Conservation (phyloP, 2,888 invertebrate genomes). For the Trichogramma evanescens region DNA sequence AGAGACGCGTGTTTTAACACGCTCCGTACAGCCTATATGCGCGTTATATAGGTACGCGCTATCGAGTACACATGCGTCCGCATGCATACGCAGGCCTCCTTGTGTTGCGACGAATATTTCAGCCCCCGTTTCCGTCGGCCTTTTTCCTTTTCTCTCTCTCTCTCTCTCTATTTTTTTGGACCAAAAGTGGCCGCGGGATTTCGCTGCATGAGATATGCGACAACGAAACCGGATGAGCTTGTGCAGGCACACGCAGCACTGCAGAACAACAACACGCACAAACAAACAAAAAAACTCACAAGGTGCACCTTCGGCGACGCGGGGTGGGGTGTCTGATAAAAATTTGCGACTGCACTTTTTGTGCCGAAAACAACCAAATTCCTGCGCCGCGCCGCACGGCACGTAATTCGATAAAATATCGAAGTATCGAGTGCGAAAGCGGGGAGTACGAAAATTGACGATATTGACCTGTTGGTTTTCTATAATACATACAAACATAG, state of each 20-base stretch:
- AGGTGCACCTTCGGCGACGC: background rate
- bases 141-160: background rate
- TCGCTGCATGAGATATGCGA: constrained; percentile 26
- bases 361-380: background rate
- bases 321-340: constrained; percentile 11
- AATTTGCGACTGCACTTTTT: constrained; percentile 11
- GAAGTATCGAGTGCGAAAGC: background rate
- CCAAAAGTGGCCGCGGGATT: constrained; percentile 22
- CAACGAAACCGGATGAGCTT: constrained; percentile 21
- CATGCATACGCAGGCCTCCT: too few relatives aligned
- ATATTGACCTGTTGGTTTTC: constrained; percentile 16
- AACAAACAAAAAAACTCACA: constrained; percentile 19
- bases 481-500: too few relatives aligned
- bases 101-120: too few relatives aligned
- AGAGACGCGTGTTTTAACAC: too few relatives aligned
- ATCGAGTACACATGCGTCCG: too few relatives aligned
- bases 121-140: background rate
- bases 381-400: too few relatives aligned
- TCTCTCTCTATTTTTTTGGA: too few relatives aligned
- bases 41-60: too few relatives aligned
- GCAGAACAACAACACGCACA: background rate
- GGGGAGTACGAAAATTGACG: constrained; percentile 1
- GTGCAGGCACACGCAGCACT: constrained; percentile 12
- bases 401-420: background rate
- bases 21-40: too few relatives aligned